These are phyloP conservation scores for Lucinisca nassula DNA, from an alignment of 2,888 invertebrate genomes.

Conservation along the genomic window DNA sequence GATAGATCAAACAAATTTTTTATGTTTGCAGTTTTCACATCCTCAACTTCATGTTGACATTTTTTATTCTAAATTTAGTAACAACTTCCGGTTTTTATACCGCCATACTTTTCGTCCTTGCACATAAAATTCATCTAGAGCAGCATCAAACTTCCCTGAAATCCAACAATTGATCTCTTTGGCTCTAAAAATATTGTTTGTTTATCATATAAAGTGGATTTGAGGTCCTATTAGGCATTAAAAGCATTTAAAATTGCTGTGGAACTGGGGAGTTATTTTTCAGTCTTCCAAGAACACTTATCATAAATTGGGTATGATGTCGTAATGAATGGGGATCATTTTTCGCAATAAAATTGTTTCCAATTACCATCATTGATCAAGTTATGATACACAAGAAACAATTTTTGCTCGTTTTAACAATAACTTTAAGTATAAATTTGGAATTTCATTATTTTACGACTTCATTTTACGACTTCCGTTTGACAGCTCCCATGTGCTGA, in stretches of 20 bases:
- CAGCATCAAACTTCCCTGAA: not conserved
- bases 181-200: not conserved
- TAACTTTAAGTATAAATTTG: too few species aligned
- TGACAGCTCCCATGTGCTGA: conserved; percentile 56
- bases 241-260: not conserved
- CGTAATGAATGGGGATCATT: not conserved
- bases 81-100: conserved; percentile 69
- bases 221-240: not conserved
- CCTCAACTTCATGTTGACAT: conserved; percentile 60
- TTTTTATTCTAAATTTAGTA: conserved; percentile 63
- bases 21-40: conserved; percentile 11
- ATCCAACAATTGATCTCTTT: not conserved
- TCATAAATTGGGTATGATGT: conserved; percentile 14
- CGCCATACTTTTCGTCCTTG: conserved; percentile 69
- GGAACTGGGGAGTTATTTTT: not conserved
- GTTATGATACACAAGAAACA: too few species aligned
- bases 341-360: too few species aligned
- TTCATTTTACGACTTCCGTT: not conserved
- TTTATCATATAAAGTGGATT: not conserved
- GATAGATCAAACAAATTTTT: not conserved
- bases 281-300: not conserved
- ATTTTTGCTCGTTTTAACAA: too few species aligned
- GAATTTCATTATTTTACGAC: not conserved
- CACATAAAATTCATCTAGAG: conserved; percentile 19
- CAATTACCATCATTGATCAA: too few species aligned